Evolutionary conservation across 2,888 invertebrate genomes (phyloP).

Genomic region (Coronaproctus castanopsis): DNA sequence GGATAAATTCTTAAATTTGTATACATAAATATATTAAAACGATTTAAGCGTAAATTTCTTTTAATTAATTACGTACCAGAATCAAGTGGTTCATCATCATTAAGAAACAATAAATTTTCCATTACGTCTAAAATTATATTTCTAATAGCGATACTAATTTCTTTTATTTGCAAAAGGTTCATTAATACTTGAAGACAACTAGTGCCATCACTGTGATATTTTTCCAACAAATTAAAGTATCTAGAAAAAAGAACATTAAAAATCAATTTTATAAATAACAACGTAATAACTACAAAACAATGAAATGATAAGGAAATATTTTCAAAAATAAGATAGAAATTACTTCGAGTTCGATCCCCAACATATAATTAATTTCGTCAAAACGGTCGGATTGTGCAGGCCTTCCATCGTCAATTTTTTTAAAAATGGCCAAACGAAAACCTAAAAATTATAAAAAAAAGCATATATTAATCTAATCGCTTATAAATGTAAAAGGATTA

Average conservation of each 20-base stretch:
- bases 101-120: neutral
- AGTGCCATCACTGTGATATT: neutral
- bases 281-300: neutral
- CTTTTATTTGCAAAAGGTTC: neutral
- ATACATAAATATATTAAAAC: too few species aligned
- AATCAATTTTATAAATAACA: neutral
- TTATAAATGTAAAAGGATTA: too few species aligned
- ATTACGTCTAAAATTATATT: neutral
- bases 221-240: neutral
- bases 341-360: slow-evolving; percentile 62
- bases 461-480: too few species aligned
- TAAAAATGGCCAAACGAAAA: slow-evolving; percentile 61
- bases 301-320: neutral
- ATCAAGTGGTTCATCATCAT: too few species aligned
- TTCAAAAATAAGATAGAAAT: neutral
- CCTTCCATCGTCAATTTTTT: slow-evolving; percentile 55
- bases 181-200: neutral
- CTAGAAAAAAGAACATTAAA: neutral
- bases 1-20: too few species aligned
- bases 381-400: slow-evolving; percentile 63
- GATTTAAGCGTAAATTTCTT: too few species aligned
- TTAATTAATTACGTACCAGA: too few species aligned
- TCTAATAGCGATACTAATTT: neutral
- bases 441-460: neutral
- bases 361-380: slow-evolving; percentile 53